Evolutionary conservation across 1,140 invertebrate species (phyloP).

Genomic region (Drosophila murphyi): DNA sequence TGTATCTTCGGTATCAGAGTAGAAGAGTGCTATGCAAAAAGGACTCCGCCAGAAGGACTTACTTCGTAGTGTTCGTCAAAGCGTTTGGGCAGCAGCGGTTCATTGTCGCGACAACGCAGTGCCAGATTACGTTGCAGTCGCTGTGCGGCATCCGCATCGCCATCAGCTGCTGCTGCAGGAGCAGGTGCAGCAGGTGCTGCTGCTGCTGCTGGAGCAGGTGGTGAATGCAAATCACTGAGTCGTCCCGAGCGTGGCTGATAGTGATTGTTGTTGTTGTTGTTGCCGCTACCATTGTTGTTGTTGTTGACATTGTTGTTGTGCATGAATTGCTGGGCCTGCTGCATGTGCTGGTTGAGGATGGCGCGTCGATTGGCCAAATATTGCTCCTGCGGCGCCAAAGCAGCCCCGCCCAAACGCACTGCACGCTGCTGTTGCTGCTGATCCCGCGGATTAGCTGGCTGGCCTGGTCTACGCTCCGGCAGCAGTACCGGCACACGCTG

Average conservation of each 20-base stretch:
- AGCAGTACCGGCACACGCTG: background rate
- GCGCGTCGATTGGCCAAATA: slow-evolving; percentile 77
- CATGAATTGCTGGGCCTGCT: slow-evolving; percentile 70
- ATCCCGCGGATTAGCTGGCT: slow-evolving; percentile 36
- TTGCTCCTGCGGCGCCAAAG: slow-evolving; percentile 60
- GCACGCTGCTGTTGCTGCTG: slow-evolving; percentile 33
- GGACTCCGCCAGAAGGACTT: background rate
- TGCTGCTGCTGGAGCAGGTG: slow-evolving; percentile 32
- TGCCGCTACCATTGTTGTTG: slow-evolving; percentile 44
- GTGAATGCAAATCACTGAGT: slow-evolving; percentile 70
- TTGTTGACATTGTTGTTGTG: slow-evolving; percentile 73
- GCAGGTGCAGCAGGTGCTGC: slow-evolving; percentile 28
- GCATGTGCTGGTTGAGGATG: slow-evolving; percentile 75
- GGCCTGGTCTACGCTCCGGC: slow-evolving; percentile 16
- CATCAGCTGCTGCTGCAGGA: slow-evolving; percentile 45
- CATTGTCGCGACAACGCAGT: slow-evolving; percentile 77
- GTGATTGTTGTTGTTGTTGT: slow-evolving; percentile 72
- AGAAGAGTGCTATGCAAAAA: too few species aligned
- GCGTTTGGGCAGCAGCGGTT: slow-evolving; percentile 76
- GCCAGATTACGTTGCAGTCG: slow-evolving; percentile 79
- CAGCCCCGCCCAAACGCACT: slow-evolving; percentile 41
- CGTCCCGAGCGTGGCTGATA: slow-evolving; percentile 74
- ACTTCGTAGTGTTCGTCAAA: slow-evolving; percentile 82
- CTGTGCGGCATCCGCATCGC: slow-evolving; percentile 77
- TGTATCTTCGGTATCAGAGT: too few species aligned